Base-by-base conservation (phyloP, 2,113 vertebrate genomes). In the Petrocephalus zakoni region DNA sequence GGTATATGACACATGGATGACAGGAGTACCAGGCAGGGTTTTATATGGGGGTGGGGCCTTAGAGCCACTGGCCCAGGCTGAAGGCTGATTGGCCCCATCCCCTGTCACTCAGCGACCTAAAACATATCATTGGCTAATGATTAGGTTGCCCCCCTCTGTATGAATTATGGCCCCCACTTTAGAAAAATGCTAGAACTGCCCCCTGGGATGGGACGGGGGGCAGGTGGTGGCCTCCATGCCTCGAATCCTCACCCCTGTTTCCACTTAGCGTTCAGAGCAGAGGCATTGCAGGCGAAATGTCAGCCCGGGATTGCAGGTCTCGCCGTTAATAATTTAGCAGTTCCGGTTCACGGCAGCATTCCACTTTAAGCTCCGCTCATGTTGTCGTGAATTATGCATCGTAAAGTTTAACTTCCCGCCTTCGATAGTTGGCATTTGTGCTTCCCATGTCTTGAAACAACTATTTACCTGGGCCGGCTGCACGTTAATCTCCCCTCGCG, bases 321-420 rank as follows among this genome's bases (percentile, higher is more conserved):
- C 13, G 68, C 78, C 61, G 46, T 92, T 9, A 92, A 92, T 92
- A 90, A 93, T 93, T 92, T 64, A 92, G 90, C 72, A 87, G 37
- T 87, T 87, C 88, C 42, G 64, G 89, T 90, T 92, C 86, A 90
- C 49, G 15, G 85, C 29, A 64, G 13, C 51, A 61, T 87, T 87
- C 87, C 82, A 51, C 19, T 90, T 85, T 91, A 61, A 88, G 86
- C 78, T 87, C 91, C 92, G 88, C 92, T 93, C 89, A 51, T 91
- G 90, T 90, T 55, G 56, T 51, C 58, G 53, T 92, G 47, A 93
- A 94, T 93, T 89, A 93, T 92, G 89, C 90, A 93, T 92, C 51
- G 53, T n/a, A 82, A 92, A 88, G 91, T 92, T 90, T 90, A 86
- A 88, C 34, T 47, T 89, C 52, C 87, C 82, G 49, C 86, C 64